Evolutionary conservation across 1,140 invertebrate species (phyloP), one percentile per base, ranked within the genome.

Genomic region (Brachystomella parvula): DNA sequence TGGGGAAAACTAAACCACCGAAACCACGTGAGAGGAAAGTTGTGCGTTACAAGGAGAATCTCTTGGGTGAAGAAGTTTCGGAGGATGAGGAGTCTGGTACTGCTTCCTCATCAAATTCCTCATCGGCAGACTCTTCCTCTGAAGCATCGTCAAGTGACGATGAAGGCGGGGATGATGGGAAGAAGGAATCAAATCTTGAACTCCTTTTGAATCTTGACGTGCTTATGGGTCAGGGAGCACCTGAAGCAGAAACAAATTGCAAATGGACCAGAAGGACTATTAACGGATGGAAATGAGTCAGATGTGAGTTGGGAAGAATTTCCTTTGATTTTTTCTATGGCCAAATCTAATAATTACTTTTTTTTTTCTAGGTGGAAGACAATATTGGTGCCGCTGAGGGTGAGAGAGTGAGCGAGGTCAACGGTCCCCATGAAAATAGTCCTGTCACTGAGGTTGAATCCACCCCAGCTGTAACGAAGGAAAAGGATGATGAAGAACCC

Each of bases 151-250:
- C 63, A 64, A 64, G 64, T 21, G 77, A 80, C 30, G 69, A 75
- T 29, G 76, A 78, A 21, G 76, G 73, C 26, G 76, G 77, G 49
- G 39, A 24, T 24, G 61, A 66, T 63, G 31, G 21, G 59, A 66
- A 74, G 44, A 61, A 85, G 21, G 44, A 82, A 71, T 84, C 82
- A 65, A 89, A 88, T 79, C 79, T 90, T 62, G 90, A 94, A 79
- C 78, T 95, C 32, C 78, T 96, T 17, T 76, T 96, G 28, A 91
- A 94, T 76, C 81, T 95, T 49, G 87, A 88, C 78, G 47, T 65
- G n/a, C 30, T 58, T 39, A 47, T 26, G 29, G 61, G 28, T 21
- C 53, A 63, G 9, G 49, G 21, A 47, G 47, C 49, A 53, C 12
- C 49, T 19, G 49, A 53, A 53, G 24, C 9, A 12, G 39, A 44